phyloP scores from a whole-genome alignment of 1,140 invertebrate genomes.

The Gryon sp. region DNA sequence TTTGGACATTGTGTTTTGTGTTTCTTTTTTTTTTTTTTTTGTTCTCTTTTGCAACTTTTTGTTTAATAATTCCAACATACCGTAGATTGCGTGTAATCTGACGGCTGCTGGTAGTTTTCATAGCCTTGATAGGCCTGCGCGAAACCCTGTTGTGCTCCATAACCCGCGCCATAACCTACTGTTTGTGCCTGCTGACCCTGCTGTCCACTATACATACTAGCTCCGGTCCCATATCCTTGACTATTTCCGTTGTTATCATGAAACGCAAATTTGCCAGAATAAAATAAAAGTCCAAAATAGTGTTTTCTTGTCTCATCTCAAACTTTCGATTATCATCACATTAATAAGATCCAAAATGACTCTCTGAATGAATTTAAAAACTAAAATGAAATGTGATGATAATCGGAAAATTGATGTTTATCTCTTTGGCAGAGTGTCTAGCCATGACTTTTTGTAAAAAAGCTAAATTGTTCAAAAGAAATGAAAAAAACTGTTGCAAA shows the following conservation, averaged over 20 bases:
- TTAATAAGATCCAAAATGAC: neutral
- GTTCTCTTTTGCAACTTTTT: too few relatives aligned
- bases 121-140: slow-evolving; percentile 77
- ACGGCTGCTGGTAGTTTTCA: slow-evolving; percentile 76
- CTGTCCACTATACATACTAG: slow-evolving; percentile 73
- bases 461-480: too few relatives aligned
- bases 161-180: slow-evolving; percentile 70
- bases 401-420: neutral
- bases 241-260: slow-evolving; percentile 58
- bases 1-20: too few relatives aligned
- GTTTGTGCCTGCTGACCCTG: slow-evolving; percentile 68
- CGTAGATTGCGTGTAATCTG: slow-evolving; percentile 76
- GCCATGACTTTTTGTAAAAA: neutral
- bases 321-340: neutral
- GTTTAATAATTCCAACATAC: slow-evolving; percentile 64
- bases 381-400: too few relatives aligned
- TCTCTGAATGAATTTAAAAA: too few relatives aligned
- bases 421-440: slow-evolving; percentile 9
- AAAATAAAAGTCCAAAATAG: slow-evolving; percentile 40
- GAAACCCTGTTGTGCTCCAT: slow-evolving; percentile 75
- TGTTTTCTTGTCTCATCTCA: neutral
- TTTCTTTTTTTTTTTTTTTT: slow-evolving; percentile 3
- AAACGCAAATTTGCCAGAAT: slow-evolving; percentile 50
- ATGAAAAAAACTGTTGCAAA: slow-evolving; percentile 5
- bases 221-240: slow-evolving; percentile 74